Percentiles rank a stretch among this genome's conserved stretches.
These are phyloP conservation scores for Amphipoea lucens DNA, from an alignment of 2,888 invertebrate species.

Conservation along the genomic window DNA sequence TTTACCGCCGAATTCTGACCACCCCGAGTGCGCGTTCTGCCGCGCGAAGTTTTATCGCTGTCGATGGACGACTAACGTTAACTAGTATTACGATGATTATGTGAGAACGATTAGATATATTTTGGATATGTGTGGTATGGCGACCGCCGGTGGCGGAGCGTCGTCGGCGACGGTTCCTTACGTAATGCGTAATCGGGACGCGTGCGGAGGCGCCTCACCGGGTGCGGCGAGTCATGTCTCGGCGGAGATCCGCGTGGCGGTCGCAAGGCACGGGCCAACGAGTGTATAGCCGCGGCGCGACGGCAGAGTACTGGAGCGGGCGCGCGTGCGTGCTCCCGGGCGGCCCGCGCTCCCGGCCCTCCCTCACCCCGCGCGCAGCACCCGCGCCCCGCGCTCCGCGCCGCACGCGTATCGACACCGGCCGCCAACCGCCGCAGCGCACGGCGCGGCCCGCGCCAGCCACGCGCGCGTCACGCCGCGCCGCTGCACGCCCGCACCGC, in stretches of 20 bases:
- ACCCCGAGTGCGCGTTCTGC: conserved; percentile 64
- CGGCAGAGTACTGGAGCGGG: conserved; percentile 83
- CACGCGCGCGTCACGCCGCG: conserved; percentile 69
- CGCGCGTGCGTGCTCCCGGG: conserved; percentile 77
- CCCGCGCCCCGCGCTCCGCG: conserved; percentile 75
- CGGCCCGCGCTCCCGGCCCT: conserved; percentile 71
- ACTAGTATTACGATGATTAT: conserved; percentile 68
- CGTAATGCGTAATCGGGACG: conserved; percentile 82
- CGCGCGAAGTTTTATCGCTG: conserved; percentile 57
- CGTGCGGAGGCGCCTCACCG: conserved; percentile 84
- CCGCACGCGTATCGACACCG: conserved; percentile 86
- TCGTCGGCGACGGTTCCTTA: conserved; percentile 75
- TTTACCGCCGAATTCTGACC: conserved; percentile 67
- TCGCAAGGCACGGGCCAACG: conserved; percentile 75
- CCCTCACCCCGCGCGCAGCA: conserved; percentile 76
- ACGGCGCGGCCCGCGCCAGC: conserved; percentile 71
- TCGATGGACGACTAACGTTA: conserved; percentile 61
- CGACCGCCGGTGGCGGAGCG: conserved; percentile 64
- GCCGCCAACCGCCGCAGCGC: conserved; percentile 85
- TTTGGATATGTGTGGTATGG: conserved; percentile 74
- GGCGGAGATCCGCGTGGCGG: conserved; percentile 81
- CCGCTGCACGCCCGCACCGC: conserved; percentile 67
- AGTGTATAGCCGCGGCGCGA: conserved; percentile 81
- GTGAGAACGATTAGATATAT: conserved; percentile 69
- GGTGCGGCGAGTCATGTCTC: conserved; percentile 85